phyloP scores from a whole-genome alignment of 2,888 invertebrate genomes.

The Conomelus anceps region DNA sequence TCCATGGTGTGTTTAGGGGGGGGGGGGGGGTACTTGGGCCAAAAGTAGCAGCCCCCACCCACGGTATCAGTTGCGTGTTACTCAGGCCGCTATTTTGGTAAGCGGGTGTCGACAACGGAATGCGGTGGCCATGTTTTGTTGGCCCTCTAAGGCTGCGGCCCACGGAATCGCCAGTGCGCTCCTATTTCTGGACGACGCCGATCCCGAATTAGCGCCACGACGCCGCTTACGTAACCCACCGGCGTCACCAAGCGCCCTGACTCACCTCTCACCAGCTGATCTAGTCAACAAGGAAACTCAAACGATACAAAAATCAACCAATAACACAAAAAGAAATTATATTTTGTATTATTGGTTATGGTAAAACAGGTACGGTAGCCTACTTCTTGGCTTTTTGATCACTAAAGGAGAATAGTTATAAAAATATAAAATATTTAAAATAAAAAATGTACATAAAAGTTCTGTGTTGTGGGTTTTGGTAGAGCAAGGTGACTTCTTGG shows the following conservation, averaged over 20 bases:
- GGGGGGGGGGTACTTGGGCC: no score
- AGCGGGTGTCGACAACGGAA: background rate
- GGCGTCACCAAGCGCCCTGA: background rate
- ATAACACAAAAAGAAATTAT: background rate
- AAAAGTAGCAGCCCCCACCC: background rate
- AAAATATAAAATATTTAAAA: no score
- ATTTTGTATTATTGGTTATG: no score
- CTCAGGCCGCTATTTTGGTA: background rate
- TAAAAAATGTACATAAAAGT: no score
- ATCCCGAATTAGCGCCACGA: background rate
- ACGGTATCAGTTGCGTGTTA: background rate
- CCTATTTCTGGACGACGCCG: background rate
- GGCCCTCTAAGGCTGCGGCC: constrained; percentile 13
- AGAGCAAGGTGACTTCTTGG: no score
- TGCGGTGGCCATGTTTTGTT: background rate
- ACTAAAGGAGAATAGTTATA: no score
- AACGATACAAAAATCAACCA: background rate
- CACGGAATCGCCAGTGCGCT: constrained; percentile 6
- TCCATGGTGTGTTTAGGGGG: no score
- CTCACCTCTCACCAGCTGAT: background rate
- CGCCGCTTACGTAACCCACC: constrained; percentile 4
- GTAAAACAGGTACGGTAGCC: no score
- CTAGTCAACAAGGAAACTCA: background rate
- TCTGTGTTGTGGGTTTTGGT: no score
- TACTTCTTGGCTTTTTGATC: no score